phyloP scores from a whole-genome alignment of 37 sponge, comb jelly and placozoan genomes.

The Corticium candelabrum region DNA sequence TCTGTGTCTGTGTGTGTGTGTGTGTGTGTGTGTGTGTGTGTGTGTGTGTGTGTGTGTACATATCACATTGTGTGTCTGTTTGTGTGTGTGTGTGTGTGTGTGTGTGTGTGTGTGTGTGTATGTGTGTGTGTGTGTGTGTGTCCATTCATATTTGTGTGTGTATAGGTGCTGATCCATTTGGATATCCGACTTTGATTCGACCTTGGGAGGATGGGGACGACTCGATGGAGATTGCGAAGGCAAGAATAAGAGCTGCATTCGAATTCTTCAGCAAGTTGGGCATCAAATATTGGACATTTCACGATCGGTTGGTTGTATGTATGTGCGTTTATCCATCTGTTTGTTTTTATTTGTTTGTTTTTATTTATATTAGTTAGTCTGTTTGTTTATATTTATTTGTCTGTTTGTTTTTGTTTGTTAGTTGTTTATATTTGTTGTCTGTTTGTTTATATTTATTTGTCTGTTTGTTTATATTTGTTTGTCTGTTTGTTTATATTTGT shows the following conservation, averaged over 20 bases:
- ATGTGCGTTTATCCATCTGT: neutral
- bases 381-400: no score
- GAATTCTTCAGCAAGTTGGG: conserved; percentile 56
- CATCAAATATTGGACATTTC: conserved; percentile 53
- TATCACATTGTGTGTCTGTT: neutral
- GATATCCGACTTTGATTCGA: conserved; percentile 39
- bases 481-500: no score
- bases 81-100: no score
- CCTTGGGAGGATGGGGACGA: conserved; percentile 61
- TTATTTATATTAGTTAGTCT: neutral
- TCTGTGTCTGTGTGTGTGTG: neutral
- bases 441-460: no score
- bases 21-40: neutral
- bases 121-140: no score
- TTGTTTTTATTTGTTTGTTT: neutral
- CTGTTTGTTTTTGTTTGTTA: no score
- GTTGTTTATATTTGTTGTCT: no score
- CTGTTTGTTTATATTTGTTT: no score
- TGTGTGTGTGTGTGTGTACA: neutral
- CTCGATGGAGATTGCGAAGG: conserved; percentile 41
- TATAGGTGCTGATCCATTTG: conserved; percentile 68
- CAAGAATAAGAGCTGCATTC: conserved; percentile 44
- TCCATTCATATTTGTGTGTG: no score
- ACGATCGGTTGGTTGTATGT: conserved; percentile 31
- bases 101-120: no score